Base-by-base conservation (phyloP, 2,797 vertebrate species). In the Parambassis ranga region DNA sequence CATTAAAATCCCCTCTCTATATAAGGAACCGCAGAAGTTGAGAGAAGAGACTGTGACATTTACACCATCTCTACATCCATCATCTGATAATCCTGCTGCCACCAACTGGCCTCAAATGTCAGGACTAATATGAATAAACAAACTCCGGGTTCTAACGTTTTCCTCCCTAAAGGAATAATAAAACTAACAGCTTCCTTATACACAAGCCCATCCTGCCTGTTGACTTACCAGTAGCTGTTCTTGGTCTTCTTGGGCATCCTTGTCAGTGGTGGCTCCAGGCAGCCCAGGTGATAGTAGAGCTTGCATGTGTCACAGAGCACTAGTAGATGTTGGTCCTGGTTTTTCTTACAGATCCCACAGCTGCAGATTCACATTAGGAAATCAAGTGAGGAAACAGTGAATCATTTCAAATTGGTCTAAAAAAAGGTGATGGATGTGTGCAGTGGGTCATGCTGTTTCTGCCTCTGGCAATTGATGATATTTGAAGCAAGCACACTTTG, bases 201-300 rank as follows among this genome's bases (percentile, higher is more conserved):
- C 24, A 24, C 7, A 24, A 24, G 24, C 3, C 2, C 7, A n/a
- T n/a, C n/a, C n/a, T n/a, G n/a, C n/a, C n/a, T n/a, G n/a, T n/a
- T n/a, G n/a, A n/a, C 95, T 94, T 84, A 98, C 97, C 97, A 99
- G 67, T 99, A 99, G 90, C 97, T 98, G 86, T 98, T 99, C 90
- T 99, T 98, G 70, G 96, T 99, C 89, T 98, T 98, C 82, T 98
- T 96, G 66, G 97, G 97, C 97, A 98, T 98, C 53, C 97, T 94
- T 53, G 97, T 97, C 24, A 99, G 95, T 10, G 97, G 97, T 2
- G 97, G 97, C 75, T 99, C 97, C 82, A 99, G 87, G 68, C 97
- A 99, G 70, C 97, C 97, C 75, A 99, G 94, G 87, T 98, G 97
- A 70, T 99, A 99, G 90, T 98, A 95, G 3, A 98, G 94, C 85